These are phyloP conservation scores for Spea multiplicata DNA, from an alignment of 2,113 vertebrate genomes.

Conservation along the genomic window DNA sequence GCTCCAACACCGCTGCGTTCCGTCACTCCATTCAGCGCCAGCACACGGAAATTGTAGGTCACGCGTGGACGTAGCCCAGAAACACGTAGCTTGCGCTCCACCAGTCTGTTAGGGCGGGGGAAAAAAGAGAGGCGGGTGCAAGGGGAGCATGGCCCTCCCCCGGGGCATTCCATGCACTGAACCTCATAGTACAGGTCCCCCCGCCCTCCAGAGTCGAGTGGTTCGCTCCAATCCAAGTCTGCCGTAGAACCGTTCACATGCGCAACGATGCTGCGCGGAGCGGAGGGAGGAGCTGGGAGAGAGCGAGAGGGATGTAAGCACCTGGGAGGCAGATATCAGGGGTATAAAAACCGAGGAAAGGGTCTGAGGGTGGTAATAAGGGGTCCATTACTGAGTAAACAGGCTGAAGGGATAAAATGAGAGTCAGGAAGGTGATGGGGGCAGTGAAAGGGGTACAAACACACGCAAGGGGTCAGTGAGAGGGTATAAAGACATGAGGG, in stretches of 20 bases:
- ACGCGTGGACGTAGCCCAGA: conserved; percentile 79
- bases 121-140: conserved; percentile 75
- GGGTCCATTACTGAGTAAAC: not conserved
- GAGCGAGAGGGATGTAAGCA: not conserved
- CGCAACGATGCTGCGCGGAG: conserved; percentile 71
- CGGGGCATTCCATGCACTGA: conserved; percentile 66
- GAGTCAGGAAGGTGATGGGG: not conserved
- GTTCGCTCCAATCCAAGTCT: conserved; percentile 82
- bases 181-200: conserved; percentile 72
- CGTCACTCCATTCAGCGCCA: conserved; percentile 79
- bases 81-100: conserved; percentile 65
- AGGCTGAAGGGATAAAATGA: not conserved
- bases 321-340: not conserved
- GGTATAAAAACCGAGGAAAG: not conserved
- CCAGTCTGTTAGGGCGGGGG: conserved; percentile 63
- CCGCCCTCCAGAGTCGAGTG: conserved; percentile 73
- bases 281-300: conserved; percentile 69
- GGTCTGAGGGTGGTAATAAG: too few relatives aligned
- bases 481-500: not conserved
- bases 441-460: not conserved
- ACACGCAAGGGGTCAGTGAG: conserved; percentile 1
- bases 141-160: conserved; percentile 59
- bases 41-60: conserved; percentile 77
- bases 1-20: conserved; percentile 62
- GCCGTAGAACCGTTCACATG: conserved; percentile 75